phyloP scores from a whole-genome alignment of 2,888 invertebrate genomes.

The Xanthia icteritia region DNA sequence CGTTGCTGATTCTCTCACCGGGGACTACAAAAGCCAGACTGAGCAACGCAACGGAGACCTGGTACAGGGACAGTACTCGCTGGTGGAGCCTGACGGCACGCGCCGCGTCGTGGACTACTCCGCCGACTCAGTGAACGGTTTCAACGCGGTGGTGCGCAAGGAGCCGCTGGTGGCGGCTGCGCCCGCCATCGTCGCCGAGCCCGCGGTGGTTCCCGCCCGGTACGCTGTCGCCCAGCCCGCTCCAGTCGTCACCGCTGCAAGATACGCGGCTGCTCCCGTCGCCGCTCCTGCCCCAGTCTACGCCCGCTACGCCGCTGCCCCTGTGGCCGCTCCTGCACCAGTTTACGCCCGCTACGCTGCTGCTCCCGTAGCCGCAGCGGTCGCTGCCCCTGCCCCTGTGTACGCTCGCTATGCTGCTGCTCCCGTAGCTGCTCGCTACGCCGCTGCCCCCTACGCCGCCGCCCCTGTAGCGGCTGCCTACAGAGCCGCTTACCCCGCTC shows the following conservation, averaged over 20 bases:
- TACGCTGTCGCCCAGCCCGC: constrained; percentile 65
- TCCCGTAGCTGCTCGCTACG: constrained; percentile 58
- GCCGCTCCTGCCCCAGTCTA: constrained; percentile 46
- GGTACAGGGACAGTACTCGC: constrained; percentile 86
- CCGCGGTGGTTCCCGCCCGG: constrained; percentile 64
- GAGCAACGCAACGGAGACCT: constrained; percentile 90
- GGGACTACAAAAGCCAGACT: constrained; percentile 86
- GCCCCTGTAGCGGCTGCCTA: constrained; percentile 51
- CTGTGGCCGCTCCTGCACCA: constrained; percentile 54
- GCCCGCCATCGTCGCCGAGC: constrained; percentile 82
- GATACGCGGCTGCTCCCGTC: constrained; percentile 67
- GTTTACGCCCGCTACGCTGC: constrained; percentile 78
- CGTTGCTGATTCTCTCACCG: constrained; percentile 85
- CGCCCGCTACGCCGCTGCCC: constrained; percentile 67
- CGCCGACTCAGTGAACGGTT: constrained; percentile 85
- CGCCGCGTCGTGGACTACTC: constrained; percentile 84
- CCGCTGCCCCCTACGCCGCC: constrained; percentile 65
- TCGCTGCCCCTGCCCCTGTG: constrained; percentile 23
- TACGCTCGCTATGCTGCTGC: constrained; percentile 77
- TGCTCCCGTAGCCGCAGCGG: constrained; percentile 92
- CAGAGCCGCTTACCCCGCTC: constrained; percentile 63
- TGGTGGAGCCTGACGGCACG: constrained; percentile 86
- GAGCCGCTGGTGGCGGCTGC: constrained; percentile 81
- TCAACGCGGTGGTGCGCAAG: constrained; percentile 86
- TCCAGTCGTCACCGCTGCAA: constrained; percentile 81